Evolutionary conservation across 2,797 vertebrate species (phyloP).

Genomic region (Hozukius guyotensis): DNA sequence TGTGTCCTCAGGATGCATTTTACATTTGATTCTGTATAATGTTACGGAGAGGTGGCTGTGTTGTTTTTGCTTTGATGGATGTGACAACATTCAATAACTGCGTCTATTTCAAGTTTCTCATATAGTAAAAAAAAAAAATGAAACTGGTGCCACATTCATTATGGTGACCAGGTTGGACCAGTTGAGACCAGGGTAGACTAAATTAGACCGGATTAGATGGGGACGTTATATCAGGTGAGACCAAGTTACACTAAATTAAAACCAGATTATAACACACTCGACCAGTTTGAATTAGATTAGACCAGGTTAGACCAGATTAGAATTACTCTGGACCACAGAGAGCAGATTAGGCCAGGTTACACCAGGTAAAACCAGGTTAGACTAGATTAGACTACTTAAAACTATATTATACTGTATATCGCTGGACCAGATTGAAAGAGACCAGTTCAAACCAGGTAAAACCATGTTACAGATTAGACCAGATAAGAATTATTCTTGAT

Average conservation of each 20-base stretch:
- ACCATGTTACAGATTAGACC: not conserved
- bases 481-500: not conserved
- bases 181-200: not conserved
- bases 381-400: not conserved
- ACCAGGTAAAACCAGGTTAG: not conserved
- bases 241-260: too few species aligned
- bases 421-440: not conserved
- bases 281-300: not conserved
- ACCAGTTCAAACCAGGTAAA: too few species aligned
- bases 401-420: not conserved
- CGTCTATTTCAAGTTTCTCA: constrained; percentile 17
- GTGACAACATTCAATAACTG: constrained; percentile 3
- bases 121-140: not conserved
- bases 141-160: too few species aligned
- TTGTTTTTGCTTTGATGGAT: constrained; percentile 47
- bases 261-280: too few species aligned
- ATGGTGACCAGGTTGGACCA: not conserved
- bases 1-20: constrained; percentile 17
- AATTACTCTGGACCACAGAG: not conserved
- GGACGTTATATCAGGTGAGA: too few species aligned
- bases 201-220: not conserved
- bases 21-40: constrained; percentile 1
- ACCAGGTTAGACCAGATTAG: not conserved
- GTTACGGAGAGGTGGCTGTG: not conserved
- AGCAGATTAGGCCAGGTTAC: not conserved